Evolutionary conservation across 2,888 invertebrate genomes (phyloP).

Genomic region (Diploptera punctata): DNA sequence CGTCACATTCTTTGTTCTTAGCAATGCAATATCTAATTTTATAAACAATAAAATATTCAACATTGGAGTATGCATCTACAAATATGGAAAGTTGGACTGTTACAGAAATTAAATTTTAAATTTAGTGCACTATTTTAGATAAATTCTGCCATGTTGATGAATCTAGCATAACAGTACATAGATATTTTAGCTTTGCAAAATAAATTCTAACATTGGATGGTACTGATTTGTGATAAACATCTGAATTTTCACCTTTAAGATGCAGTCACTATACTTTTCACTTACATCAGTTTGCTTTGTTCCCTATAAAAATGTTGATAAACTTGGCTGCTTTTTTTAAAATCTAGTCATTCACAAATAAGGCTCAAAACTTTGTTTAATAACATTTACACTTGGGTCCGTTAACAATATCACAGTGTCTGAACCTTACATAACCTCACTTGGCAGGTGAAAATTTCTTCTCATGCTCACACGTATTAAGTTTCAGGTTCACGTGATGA

Average conservation of each 20-base stretch:
- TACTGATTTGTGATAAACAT: not conserved
- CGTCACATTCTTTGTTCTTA: not conserved
- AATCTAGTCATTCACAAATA: not conserved
- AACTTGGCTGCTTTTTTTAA: not conserved
- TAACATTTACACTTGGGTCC: no score
- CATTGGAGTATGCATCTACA: not conserved
- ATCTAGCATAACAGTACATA: not conserved
- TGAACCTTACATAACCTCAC: not conserved
- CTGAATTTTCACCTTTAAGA: not conserved
- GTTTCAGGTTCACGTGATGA: no score
- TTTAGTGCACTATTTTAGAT: conserved; percentile 6
- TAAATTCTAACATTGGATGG: not conserved
- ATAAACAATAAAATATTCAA: not conserved
- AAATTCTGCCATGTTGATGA: not conserved
- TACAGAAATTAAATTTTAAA: not conserved
- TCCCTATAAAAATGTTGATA: not conserved
- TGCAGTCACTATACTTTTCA: not conserved
- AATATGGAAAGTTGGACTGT: not conserved
- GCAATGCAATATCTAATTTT: not conserved
- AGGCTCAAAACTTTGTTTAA: not conserved
- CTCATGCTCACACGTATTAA: no score
- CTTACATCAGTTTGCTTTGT: not conserved
- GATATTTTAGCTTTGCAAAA: not conserved
- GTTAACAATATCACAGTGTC: no score
- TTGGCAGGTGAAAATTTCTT: no score